Evolutionary conservation across 2,113 vertebrate species (phyloP), one percentile per base, ranked within the genome.

Genomic region (Crocuta crocuta): DNA sequence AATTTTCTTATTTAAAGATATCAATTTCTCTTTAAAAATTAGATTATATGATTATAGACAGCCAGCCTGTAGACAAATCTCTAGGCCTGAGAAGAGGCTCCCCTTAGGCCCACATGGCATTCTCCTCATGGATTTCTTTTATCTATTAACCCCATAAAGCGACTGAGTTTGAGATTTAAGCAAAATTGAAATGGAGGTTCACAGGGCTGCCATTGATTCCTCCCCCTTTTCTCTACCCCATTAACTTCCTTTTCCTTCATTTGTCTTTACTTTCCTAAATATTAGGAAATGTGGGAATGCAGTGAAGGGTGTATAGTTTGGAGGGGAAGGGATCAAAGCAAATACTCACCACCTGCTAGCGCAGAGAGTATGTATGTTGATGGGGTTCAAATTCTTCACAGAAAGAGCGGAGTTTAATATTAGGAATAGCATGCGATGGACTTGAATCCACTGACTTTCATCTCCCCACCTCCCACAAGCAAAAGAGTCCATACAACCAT

Each of bases 141-240:
- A 28, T 15, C 43, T 31, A 2, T 43, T 82, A 45, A 0, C 53
- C 19, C 45, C 63, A 3, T 26, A 50, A 89, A 4, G 3, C 16
- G 48, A 50, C 16, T 66, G n/a, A 68, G 23, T 91, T 96, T 96
- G 65, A 79, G 12, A 93, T 70, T 81, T 84, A 89, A 85, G 68
- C n/a, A 88, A 28, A 92, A 53, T 39, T 76, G 15, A 23, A 53
- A n/a, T 45, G 73, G 80, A 89, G 58, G 84, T 76, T 39, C 7
- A 17, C 28, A 15, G 26, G 28, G 12, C 45, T 35, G 11, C 53
- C 12, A 3, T 5, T 94, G 35, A 50, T n/a, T 74, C 7, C n/a
- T 68, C 26, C 31, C 9, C n/a, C 17, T 45, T 85, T 78, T 85
- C 26, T 84, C 65, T 55, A 31, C n/a, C 5, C 15, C 2, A 2